These are phyloP conservation scores for Molanna angustata DNA, from an alignment of 2,888 invertebrate species.

Conservation along the genomic window DNA sequence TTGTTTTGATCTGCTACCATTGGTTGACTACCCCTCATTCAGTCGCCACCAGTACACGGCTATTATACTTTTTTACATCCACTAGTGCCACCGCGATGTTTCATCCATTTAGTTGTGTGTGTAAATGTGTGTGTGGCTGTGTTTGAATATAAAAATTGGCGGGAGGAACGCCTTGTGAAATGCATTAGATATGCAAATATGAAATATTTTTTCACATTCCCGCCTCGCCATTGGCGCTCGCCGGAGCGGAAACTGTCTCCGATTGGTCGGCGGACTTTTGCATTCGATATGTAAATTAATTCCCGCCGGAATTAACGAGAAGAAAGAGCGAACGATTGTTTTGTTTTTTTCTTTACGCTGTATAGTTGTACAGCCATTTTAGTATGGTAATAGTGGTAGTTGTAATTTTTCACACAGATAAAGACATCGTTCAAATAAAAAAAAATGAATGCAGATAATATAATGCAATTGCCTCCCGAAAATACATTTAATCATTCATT, in stretches of 20 bases:
- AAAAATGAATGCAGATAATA: too few relatives aligned
- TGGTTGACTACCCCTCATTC: neutral
- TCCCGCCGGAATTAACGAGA: neutral
- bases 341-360: neutral
- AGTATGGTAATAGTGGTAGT: too few relatives aligned
- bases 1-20: too few relatives aligned
- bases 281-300: slow-evolving; percentile 20
- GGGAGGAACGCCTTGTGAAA: slow-evolving; percentile 5
- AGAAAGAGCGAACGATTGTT: slow-evolving; percentile 3
- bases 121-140: neutral
- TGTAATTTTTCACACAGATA: too few relatives aligned
- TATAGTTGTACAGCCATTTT: too few relatives aligned
- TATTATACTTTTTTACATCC: slow-evolving; percentile 7
- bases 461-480: too few relatives aligned
- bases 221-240: slow-evolving; percentile 26
- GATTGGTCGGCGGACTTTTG: slow-evolving; percentile 25
- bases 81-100: neutral
- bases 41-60: neutral
- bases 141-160: neutral
- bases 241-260: slow-evolving; percentile 14
- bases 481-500: too few relatives aligned
- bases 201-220: slow-evolving; percentile 15
- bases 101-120: neutral
- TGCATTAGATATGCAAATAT: slow-evolving; percentile 32
- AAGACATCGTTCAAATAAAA: too few relatives aligned